Evolutionary conservation across 2,797 vertebrate genomes (phyloP), one percentile per base, ranked within the genome.

Genomic region (Mus spretus): DNA sequence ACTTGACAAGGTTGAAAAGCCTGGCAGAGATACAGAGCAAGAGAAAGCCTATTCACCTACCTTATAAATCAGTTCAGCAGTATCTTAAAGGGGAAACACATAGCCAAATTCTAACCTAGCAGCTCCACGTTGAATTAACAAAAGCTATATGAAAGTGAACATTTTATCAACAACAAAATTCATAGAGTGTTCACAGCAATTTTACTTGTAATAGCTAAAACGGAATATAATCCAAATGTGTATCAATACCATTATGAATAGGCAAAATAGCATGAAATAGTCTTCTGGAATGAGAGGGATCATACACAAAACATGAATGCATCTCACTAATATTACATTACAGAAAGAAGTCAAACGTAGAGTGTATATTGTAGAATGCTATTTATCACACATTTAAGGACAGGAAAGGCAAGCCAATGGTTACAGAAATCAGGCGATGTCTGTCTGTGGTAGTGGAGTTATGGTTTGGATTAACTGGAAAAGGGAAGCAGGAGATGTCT

Each of bases 201-300:
- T 95, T 91, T 72, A 72, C 40, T 74, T 47, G 63, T 74, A 90
- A 90, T 74, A 65, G 13, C 40, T 85, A 65, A 96, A 89, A 82
- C 26, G 59, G 47, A 37, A 91, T 75, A 47, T 59, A 90, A 81
- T 1, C 1, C 55, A 85, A 80, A 37, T 70, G 37, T 74, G 7
- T 7, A 65, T 17, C 61, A 70, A 57, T 5, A 47, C 17, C 17
- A 91, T 13, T 44, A 83, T 19, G 8, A n/a, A 78, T 57, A 81
- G 90, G 74, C 50, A 92, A 83, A 96, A 31, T 40, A 1, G 28
- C 14, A 31, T 85, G 34, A 94, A 93, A 63, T 53, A 80, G 4
- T 75, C 37, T 44, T 81, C 61, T 57, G 24, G 55, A 83, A 61
- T 79, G 77, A 91, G 90, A 89, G n/a, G 63, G 59, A 83, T 82